Evolutionary conservation across 2,113 vertebrate genomes (phyloP), one percentile per base, ranked within the genome.

Genomic region (Columbina picui): DNA sequence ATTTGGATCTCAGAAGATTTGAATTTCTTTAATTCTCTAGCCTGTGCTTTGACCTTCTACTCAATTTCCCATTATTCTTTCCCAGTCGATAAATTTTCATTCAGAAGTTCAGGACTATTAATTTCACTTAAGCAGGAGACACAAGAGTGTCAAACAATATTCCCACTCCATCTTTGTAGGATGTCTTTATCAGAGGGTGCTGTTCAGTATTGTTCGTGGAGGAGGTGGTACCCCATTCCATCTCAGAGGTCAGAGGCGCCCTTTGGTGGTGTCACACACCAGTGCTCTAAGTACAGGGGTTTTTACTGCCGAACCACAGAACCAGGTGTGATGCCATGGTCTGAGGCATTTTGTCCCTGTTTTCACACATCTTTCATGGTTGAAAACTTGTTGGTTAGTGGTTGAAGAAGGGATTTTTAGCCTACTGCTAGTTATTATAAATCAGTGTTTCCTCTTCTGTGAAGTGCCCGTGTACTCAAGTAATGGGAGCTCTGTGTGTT

Each of bases 241-340:
- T 27, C 18, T 61, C 4, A 8, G 36, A 50, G 39, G 41, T 32
- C 64, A 34, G 29, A 20, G 65, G 25, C 25, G 32, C 15, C 32
- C 25, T 36, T 76, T 52, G 41, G 47, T 57, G 39, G 25, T 61
- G 16, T 57, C 6, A 18, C 30, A 71, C 17, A 10, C 4, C 34
- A 9, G 45, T 10, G 7, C 9, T 38, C 8, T 25, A 16, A 52
- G 25, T n/a, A 47, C n/a, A 0, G 1, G 10, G 14, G 5, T 2
- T 83, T 93, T 43, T 73, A 52, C 41, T 41, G 30, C 26, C 45
- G 36, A 15, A 47, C 32, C 3, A 2, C 52, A 52, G 38, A 57
- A 32, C 6, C 20, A 26, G 32, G 2, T 70, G 1, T 15, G 12
- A 5, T 36, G 47, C 49, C 30, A 0, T 52, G 63, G 26, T 2